Conservation (phyloP, 1,140 invertebrate species). For the Agraylea sexmaculata region DNA sequence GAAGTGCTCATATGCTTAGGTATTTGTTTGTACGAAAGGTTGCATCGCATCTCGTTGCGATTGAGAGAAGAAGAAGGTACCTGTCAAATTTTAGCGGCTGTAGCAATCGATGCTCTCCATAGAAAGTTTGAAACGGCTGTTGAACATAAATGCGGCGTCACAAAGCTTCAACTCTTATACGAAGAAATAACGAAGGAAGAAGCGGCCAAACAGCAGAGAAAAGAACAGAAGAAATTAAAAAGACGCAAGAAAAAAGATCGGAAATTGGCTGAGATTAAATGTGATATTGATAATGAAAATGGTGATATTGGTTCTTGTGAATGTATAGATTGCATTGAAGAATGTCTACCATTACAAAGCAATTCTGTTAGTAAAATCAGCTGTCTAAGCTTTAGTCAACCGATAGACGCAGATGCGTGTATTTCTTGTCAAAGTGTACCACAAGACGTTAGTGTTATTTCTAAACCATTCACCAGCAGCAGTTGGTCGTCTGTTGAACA, state of each 20-base stretch:
- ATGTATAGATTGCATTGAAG: conserved; percentile 12
- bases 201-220: conserved; percentile 65
- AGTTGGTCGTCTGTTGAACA: conserved; percentile 52
- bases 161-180: conserved; percentile 71
- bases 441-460: conserved; percentile 9
- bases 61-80: conserved; percentile 82
- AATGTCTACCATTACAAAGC: conserved; percentile 12
- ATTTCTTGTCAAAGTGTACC: conserved; percentile 30
- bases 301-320: conserved; percentile 11
- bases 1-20: conserved; percentile 88
- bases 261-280: conserved; percentile 21
- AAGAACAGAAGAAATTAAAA: conserved; percentile 77
- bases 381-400: conserved; percentile 13
- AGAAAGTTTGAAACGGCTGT: conserved; percentile 83
- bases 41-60: conserved; percentile 74
- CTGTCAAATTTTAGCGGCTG: conserved; percentile 79
- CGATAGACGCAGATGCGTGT: conserved; percentile 15
- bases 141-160: conserved; percentile 77
- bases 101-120: conserved; percentile 73
- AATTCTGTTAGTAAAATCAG: conserved; percentile 12
- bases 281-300: conserved; percentile 20
- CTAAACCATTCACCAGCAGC: conserved; percentile 25
- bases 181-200: conserved; percentile 75
- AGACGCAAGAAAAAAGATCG: conserved; percentile 71
- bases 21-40: conserved; percentile 78